Base-by-base conservation (phyloP, 2,888 invertebrate species). In the Tetranychus truncatus region DNA sequence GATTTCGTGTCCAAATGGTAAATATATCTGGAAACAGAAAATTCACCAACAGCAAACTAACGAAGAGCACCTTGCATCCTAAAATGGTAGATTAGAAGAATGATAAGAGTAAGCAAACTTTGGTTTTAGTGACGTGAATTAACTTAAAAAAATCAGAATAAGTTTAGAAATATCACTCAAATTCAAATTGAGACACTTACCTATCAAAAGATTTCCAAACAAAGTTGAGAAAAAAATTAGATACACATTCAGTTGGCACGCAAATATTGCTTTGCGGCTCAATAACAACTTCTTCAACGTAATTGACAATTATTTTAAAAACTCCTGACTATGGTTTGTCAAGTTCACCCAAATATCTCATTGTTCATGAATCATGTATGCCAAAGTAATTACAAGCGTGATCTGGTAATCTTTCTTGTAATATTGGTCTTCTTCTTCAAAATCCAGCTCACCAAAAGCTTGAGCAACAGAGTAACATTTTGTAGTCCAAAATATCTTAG, bases 201-300 rank as follows among this genome's bases (percentile, higher is more conserved):
- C 91, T 88, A 84, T 96, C 96, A 83, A 97, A 97, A 45, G 94
- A 94, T 83, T 97, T 97, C 97, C 96, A 97, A 74, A 97, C 96
- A 83, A 96, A 99, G 84, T 99, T 97, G 6, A 97, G 94, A 0
- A 94, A 92, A 84, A 96, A 99, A 84, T 94, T 95, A 79, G 92
- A 91, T 73, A 91, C 91, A 83, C 92, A 92, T 80, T 96, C 95
- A 0, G 90, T 89, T 0, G 97, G 97, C 0, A 95, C 94, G 34
- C 92, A 93, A 1, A 89, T 88, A 79, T 90, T 91, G 79, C 89
- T 90, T 82, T 96, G 96, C 81, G 99, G 84, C 82, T 99, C 99
- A 66, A 99, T 89, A 0, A 96, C 97, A 20, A 99, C 92, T 83
- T 99, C 99, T 81, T 99, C 99, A 6, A 95, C 95, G 82, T 90